Evolutionary conservation across 2,797 vertebrate genomes (phyloP).

Genomic region (Cyprinella venusta): DNA sequence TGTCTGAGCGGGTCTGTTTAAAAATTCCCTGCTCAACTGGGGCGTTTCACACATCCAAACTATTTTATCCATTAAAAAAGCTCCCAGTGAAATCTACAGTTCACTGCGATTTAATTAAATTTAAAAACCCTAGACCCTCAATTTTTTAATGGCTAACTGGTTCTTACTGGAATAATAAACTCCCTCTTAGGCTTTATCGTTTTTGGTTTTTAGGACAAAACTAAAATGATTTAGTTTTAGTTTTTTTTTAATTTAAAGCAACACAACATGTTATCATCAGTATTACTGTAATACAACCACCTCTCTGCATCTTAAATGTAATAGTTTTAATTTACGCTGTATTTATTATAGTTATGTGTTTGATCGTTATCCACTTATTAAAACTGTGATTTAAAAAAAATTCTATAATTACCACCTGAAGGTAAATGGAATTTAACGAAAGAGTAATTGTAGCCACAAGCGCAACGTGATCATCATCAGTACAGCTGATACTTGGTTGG

Average conservation of each 20-base stretch:
- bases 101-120: conserved; percentile 40
- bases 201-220: background rate
- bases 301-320: background rate
- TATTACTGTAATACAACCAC: background rate
- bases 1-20: conserved; percentile 42
- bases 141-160: conserved; percentile 31
- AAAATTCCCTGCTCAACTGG: conserved; percentile 36
- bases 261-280: background rate
- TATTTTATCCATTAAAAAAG: conserved; percentile 44
- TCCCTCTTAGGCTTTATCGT: conserved; percentile 4
- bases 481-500: conserved; percentile 2
- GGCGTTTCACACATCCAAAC: conserved; percentile 23
- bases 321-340: background rate
- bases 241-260: background rate
- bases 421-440: background rate
- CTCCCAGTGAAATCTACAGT: conserved; percentile 40
- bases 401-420: background rate
- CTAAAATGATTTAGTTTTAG: background rate
- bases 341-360: background rate
- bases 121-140: conserved; percentile 31
- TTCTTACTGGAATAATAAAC: background rate
- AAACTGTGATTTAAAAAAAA: conserved; percentile 18
- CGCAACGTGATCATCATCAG: background rate
- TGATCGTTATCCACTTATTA: background rate
- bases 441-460: background rate